Evolutionary conservation across 2,888 invertebrate genomes (phyloP), one percentile per base, ranked within the genome.

Genomic region (Chelonus formosanus): DNA sequence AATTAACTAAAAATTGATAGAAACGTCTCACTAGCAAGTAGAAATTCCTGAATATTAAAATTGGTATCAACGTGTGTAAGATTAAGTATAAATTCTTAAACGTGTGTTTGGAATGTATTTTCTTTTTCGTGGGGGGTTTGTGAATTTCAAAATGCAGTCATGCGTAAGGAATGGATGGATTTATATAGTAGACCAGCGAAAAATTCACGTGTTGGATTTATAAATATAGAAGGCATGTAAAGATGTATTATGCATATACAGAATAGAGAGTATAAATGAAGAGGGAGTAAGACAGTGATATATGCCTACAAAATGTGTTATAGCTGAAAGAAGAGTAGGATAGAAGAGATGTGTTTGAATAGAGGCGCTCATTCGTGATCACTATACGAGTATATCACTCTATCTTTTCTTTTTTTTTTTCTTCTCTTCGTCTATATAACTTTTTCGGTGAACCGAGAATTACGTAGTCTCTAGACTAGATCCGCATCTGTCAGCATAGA

Each of bases 351-450:
- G 61, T 65, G 54, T 53, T 63, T 72, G 64, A 74, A 76, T 75
- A 71, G 74, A 74, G 69, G 73, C 74, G 74, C 73, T 74, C 74
- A 72, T 62, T 73, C 75, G 72, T 75, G 70, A 71, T 74, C 70
- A 66, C 71, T 71, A 70, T 20, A 20, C 72, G 67, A 67, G 65
- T 61, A 54, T 50, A 50, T 59, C 58, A 44, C 53, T 47, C 50
- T 35, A 48, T 52, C 20, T 66, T 68, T 50, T 57, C n/a, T 31
- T 31, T 63, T 10, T 50, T 57, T 31, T 31, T 31, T 63, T 10
- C 45, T 56, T 64, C 52, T 43, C 36, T 35, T 31, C 35, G 40
- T 44, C 53, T 56, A 10, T 34, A 54, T 56, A 34, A 4, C 50
- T 44, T 45, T 53, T 3, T 44, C 50, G 45, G 45, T 57, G 57